phyloP scores from a whole-genome alignment of 2,888 invertebrate species.

The Trichopoda pennipes region DNA sequence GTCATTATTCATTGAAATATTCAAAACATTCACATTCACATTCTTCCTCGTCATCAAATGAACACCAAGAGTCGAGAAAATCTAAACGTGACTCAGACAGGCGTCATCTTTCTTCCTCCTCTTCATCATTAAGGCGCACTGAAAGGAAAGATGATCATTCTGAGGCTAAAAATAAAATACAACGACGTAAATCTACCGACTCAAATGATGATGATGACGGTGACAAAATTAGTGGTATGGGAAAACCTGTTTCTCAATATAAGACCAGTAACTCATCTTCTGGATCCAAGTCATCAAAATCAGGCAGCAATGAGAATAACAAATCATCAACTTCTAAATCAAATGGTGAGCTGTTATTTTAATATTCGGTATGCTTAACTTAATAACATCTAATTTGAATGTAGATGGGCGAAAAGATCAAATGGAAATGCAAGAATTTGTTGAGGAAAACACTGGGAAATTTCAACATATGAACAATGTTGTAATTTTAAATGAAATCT shows the following conservation, averaged over 20 bases:
- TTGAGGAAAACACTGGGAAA: neutral
- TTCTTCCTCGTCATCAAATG: constrained; percentile 69
- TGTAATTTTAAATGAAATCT: constrained; percentile 75
- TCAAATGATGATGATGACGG: constrained; percentile 89
- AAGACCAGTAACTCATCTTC: constrained; percentile 28
- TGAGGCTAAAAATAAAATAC: constrained; percentile 84
- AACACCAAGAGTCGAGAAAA: constrained; percentile 68
- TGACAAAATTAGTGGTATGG: constrained; percentile 79
- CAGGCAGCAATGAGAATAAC: constrained; percentile 1
- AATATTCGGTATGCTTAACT: no score
- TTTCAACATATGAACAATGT: constrained; percentile 69
- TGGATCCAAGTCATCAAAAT: constrained; percentile 40
- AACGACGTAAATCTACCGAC: constrained; percentile 88
- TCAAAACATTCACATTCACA: constrained; percentile 61
- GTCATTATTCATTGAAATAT: constrained; percentile 69
- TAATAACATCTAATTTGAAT: neutral
- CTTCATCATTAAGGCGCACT: constrained; percentile 69
- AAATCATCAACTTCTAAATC: constrained; percentile 11
- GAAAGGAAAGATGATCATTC: constrained; percentile 85
- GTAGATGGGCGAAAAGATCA: constrained; percentile 47
- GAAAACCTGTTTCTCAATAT: constrained; percentile 43
- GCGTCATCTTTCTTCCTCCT: constrained; percentile 70
- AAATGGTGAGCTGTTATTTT: constrained; percentile 34
- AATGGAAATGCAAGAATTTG: neutral
- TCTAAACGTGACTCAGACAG: constrained; percentile 64